Percentiles rank a stretch among this genome's conserved stretches.
Conservation (phyloP, 2,888 invertebrate species). For the Urechis unicinctus region DNA sequence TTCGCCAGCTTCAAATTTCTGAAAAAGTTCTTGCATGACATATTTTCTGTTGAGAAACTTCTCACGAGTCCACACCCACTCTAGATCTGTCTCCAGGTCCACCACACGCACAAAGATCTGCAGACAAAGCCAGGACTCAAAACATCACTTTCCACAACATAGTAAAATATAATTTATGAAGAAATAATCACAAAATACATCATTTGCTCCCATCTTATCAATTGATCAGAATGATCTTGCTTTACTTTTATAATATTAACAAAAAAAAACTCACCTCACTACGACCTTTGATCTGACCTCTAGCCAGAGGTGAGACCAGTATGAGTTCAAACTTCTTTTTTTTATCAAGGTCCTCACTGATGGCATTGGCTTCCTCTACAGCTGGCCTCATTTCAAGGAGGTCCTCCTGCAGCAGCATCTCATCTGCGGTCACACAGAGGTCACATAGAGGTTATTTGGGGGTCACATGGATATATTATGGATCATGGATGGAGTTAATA, state of each 20-base stretch:
- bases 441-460: neutral
- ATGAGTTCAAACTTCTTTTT: constrained; percentile 54
- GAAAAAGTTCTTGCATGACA: constrained; percentile 58
- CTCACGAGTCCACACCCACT: constrained; percentile 55
- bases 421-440: constrained; percentile 33
- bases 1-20: constrained; percentile 54
- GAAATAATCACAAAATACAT: neutral
- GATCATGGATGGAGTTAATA: neutral
- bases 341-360: constrained; percentile 55
- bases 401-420: constrained; percentile 54
- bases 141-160: neutral
- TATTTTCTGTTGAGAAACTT: constrained; percentile 55
- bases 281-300: constrained; percentile 50
- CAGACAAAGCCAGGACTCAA: neutral
- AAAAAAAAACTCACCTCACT: too few relatives aligned
- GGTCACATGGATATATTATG: neutral
- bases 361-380: constrained; percentile 56
- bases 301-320: constrained; percentile 54
- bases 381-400: constrained; percentile 55
- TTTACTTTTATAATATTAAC: too few relatives aligned
- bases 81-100: constrained; percentile 53
- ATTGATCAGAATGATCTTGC: too few relatives aligned
- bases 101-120: constrained; percentile 50
- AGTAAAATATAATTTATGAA: neutral
- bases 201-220: too few relatives aligned